Base-by-base conservation (phyloP, 2,797 vertebrate species). In the Hemitrygon akajei region DNA sequence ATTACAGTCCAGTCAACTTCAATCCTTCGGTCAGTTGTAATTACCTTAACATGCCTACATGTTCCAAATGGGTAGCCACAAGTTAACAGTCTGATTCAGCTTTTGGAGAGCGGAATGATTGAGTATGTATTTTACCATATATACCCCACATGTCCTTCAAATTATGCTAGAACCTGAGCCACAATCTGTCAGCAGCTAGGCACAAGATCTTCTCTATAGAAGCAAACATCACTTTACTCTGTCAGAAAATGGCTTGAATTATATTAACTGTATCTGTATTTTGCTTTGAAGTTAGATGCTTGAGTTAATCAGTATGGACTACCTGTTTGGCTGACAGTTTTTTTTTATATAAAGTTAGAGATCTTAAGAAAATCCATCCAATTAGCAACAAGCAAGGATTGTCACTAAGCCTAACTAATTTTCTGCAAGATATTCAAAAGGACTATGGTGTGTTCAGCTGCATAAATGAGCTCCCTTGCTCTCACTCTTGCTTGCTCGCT, bases 401-500 rank as follows among this genome's bases (percentile, higher is more conserved):
- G n/a, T 40, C 9, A n/a, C 91, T 93, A 71, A 93, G 69, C n/a
- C 87, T 37, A 30, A 34, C 69, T 30, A 25, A 37, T 71, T 47
- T 60, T 89, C 71, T 93, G 69, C 37, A 47, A 71, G 71, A 75
- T 30, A 93, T 30, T 56, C 91, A 47, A 56, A 56, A 76, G 91
- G 91, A 30, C 30, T 93, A 27, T 58, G 40, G 25, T 56, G 34
- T 47, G 37, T 37, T 75, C 40, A 75, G 37, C 71, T 75, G 91
- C 71, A 76, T 56, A 20, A 30, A 94, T 93, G 69, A 94, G 93
- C 93, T 94, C 93, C 91, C 27, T 47, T 47, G 47, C 47, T 47
- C 47, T 47, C 47, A 2, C 47, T 47, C 47, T 47, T 47, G 47
- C 47, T 47, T 4, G 47, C 47, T 47, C 47, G 47, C 47, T 47